phyloP scores from a whole-genome alignment of 2,888 invertebrate genomes.

The Cremastinae sp. region DNA sequence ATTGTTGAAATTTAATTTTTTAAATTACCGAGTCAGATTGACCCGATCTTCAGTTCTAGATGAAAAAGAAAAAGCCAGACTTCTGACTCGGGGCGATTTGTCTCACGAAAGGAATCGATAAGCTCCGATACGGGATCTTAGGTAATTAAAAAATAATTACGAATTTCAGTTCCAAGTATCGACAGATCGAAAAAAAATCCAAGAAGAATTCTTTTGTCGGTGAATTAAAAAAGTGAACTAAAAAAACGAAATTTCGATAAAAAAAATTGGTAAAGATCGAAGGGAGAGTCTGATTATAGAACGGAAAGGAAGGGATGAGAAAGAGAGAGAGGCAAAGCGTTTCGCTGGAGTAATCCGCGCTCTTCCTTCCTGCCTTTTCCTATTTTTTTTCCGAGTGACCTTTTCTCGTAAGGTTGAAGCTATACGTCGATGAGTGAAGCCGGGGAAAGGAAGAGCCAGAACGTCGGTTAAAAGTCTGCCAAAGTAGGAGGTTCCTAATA shows the following conservation, averaged over 20 bases:
- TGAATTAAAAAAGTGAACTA: no score
- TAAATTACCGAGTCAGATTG: no score
- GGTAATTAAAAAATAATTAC: no score
- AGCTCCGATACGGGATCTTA: no score
- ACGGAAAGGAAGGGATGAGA: conserved; percentile 39
- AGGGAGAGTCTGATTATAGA: conserved; percentile 13
- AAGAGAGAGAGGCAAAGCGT: conserved; percentile 53
- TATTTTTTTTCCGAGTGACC: conserved; percentile 14
- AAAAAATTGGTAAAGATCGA: neutral
- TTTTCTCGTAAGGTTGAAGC: conserved; percentile 30
- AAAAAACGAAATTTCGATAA: neutral
- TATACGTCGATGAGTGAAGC: conserved; percentile 54
- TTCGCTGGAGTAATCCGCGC: conserved; percentile 58
- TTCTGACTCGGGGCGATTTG: no score
- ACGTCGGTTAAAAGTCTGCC: conserved; percentile 70
- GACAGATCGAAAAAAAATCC: no score
- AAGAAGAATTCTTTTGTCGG: no score
- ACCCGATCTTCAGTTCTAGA: no score
- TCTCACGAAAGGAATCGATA: no score
- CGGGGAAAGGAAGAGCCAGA: conserved; percentile 42
- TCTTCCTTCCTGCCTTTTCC: conserved; percentile 16
- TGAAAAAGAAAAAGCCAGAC: no score
- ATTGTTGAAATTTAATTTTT: no score
- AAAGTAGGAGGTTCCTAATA: conserved; percentile 73
- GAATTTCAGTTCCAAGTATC: no score